Conservation (phyloP, 2,888 invertebrate species). For the Agrotis clavis region DNA sequence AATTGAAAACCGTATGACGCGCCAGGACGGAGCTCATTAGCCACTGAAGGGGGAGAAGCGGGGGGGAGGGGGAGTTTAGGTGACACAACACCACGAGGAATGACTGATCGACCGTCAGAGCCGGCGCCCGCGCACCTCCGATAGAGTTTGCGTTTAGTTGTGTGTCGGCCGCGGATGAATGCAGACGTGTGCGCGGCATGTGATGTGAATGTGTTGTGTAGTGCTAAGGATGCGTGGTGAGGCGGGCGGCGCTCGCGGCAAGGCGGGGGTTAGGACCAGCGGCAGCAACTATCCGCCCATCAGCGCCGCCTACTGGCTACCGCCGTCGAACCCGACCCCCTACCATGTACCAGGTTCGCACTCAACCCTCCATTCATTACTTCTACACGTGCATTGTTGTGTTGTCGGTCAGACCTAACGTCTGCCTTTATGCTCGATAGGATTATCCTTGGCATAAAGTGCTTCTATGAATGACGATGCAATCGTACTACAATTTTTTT, state of each 20-base stretch:
- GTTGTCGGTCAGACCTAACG: constrained; percentile 35
- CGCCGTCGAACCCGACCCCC: constrained; percentile 95
- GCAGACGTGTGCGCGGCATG: constrained; percentile 82
- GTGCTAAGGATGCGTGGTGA: constrained; percentile 89
- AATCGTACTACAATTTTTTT: constrained; percentile 60
- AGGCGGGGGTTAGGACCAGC: constrained; percentile 81
- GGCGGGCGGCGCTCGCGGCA: constrained; percentile 88
- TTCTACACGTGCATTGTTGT: constrained; percentile 49
- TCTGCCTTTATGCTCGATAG: constrained; percentile 46
- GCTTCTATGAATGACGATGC: constrained; percentile 65
- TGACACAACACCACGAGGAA: constrained; percentile 84
- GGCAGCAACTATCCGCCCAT: constrained; percentile 94
- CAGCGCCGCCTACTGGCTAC: constrained; percentile 96
- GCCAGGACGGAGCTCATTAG: constrained; percentile 87
- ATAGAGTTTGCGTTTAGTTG: constrained; percentile 78
- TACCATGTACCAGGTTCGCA: constrained; percentile 96
- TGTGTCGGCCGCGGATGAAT: constrained; percentile 86
- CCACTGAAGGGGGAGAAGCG: constrained; percentile 69
- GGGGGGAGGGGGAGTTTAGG: constrained; percentile 74
- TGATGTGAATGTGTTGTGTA: constrained; percentile 84
- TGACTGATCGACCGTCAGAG: constrained; percentile 87
- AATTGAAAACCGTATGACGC: constrained; percentile 67
- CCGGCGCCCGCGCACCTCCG: constrained; percentile 87
- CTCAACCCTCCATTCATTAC: constrained; percentile 51
- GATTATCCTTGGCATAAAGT: constrained; percentile 62